phyloP scores from a whole-genome alignment of 2,888 invertebrate genomes.

The Mesochorus sp. region DNA sequence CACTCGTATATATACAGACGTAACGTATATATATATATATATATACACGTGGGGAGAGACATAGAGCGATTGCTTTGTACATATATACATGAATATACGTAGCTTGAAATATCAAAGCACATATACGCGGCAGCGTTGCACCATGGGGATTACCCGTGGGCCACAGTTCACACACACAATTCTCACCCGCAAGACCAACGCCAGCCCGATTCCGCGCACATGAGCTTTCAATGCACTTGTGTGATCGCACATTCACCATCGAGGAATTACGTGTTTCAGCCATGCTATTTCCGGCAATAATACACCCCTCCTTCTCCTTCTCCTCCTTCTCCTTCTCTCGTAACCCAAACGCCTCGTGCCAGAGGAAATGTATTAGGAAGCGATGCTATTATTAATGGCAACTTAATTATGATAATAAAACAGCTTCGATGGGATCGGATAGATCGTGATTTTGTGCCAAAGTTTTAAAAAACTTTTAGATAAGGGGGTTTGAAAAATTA shows the following conservation, averaged over 20 bases:
- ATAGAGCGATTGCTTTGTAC: not conserved
- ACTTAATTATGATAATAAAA: slow-evolving; percentile 37
- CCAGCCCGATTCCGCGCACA: slow-evolving; percentile 29
- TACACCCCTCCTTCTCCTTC: no score
- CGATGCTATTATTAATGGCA: not conserved
- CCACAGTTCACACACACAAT: slow-evolving; percentile 46
- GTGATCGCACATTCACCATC: slow-evolving; percentile 42
- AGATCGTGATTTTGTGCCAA: not conserved
- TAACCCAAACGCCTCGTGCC: not conserved
- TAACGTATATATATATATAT: no score
- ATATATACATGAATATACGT: not conserved
- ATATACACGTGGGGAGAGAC: not conserved
- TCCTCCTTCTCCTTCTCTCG: no score
- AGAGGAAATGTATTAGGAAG: slow-evolving; percentile 22
- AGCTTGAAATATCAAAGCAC: slow-evolving; percentile 51
- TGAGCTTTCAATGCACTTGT: slow-evolving; percentile 18
- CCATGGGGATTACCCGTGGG: slow-evolving; percentile 40
- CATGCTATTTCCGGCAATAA: no score
- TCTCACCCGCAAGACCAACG: slow-evolving; percentile 31
- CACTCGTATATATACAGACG: no score
- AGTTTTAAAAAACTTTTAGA: not conserved
- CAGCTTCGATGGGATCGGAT: slow-evolving; percentile 4
- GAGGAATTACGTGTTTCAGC: slow-evolving; percentile 47
- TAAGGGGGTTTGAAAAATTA: no score
- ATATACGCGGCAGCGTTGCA: slow-evolving; percentile 13